Evolutionary conservation across 2,888 invertebrate species (phyloP), one percentile per base, ranked within the genome.

Genomic region (Resseliella maxima): DNA sequence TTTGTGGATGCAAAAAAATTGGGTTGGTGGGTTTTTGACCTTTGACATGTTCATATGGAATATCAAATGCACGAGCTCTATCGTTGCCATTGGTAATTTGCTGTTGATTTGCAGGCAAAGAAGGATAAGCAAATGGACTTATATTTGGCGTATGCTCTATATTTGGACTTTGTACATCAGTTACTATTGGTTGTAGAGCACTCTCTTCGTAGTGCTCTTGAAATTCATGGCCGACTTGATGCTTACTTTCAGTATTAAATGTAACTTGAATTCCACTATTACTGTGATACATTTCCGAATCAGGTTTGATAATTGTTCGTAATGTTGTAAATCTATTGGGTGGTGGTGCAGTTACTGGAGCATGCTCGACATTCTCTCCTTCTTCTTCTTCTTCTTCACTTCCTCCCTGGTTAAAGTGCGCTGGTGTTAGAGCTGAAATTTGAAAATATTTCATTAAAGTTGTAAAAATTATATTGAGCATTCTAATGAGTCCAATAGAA

Each of bases 241-340:
- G 92, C 87, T 90, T 92, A 59, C 88, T 87, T 87, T 93, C 92
- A 88, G 95, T 94, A 0, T 96, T 96, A 88, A 97, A 97, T 8
- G 96, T 96, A 0, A 97, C 94, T 89, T 95, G 95, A 0, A 97
- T 94, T 86, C 95, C 96, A 88, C 95, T 95, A 87, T 95, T 94
- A 87, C 95, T 95, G 88, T 96, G 96, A 88, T 95, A 96, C 21
- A 94, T 93, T 91, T 97, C 96, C 1, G 96, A 96, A 89, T 97
- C 97, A 0, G 97, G 97, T 88, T 95, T 95, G 86, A 97, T 97
- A 59, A 97, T 94, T 0, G 97, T 95, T 89, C 97, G 92, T 86
- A 96, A 90, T 0, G 97, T 97, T 0, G 97, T 97, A 0, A 95
- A 94, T 85, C 93, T 93, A 1, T 94, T 92, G 0, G 93, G 90